Evolutionary conservation across 2,888 invertebrate species (phyloP).

Genomic region (Callyntrura guangdongensis): DNA sequence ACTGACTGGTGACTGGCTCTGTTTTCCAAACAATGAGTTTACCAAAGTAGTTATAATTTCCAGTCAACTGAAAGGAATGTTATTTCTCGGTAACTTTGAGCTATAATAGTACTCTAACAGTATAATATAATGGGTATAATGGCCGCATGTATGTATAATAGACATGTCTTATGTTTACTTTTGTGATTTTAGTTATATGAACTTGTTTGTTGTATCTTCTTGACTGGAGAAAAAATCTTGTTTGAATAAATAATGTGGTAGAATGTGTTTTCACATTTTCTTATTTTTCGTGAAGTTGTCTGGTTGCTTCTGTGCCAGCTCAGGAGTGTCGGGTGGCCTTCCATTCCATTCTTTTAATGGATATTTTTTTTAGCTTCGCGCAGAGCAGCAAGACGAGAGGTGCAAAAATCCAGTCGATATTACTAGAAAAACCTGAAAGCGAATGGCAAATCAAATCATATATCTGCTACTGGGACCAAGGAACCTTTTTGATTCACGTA

Average conservation of each 20-base stretch:
- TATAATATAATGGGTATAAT: neutral
- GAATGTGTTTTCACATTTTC: neutral
- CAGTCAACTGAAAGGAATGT: no score
- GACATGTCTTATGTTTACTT: neutral
- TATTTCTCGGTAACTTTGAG: neutral
- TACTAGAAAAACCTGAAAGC: slow-evolving; percentile 44
- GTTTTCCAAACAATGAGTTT: neutral
- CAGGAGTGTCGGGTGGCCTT: neutral
- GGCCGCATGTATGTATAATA: neutral
- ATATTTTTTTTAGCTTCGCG: neutral
- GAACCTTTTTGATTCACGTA: neutral
- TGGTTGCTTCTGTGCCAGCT: neutral
- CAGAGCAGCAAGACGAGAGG: neutral
- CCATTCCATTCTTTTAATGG: neutral
- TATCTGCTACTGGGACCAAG: neutral
- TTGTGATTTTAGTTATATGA: slow-evolving; percentile 13
- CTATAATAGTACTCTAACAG: neutral
- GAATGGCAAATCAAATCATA: neutral
- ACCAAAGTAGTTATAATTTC: no score
- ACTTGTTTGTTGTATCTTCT: neutral
- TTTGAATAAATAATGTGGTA: slow-evolving; percentile 21
- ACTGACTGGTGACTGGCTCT: neutral
- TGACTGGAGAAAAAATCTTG: slow-evolving; percentile 15
- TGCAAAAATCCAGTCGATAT: slow-evolving; percentile 37
- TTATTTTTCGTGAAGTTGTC: neutral